A percentile compares a stretch with the other conserved stretches of the same genome.
phyloP scores from a whole-genome alignment of 53 echinoderm and acorn worm genomes.

The Arbacia lixula region DNA sequence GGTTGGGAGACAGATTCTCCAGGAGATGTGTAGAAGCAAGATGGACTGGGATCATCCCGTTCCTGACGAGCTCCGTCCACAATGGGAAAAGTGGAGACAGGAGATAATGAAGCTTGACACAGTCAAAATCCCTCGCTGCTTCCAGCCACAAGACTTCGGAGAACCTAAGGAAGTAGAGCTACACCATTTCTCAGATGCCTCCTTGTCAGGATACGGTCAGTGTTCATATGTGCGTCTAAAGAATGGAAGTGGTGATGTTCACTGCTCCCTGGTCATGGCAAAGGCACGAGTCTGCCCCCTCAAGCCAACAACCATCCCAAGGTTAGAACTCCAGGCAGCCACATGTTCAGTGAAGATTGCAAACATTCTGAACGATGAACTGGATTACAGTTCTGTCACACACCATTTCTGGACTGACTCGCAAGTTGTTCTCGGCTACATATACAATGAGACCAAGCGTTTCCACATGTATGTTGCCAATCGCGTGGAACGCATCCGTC shows the following conservation, averaged over 20 bases:
- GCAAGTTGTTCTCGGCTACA: conserved; percentile 68
- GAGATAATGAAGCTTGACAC: conserved; percentile 48
- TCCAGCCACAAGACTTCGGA: conserved; percentile 48
- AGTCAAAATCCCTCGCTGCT: conserved; percentile 51
- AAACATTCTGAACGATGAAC: conserved; percentile 55
- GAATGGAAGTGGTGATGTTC: conserved; percentile 15
- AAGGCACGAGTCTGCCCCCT: conserved; percentile 71
- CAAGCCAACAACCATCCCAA: conserved; percentile 65
- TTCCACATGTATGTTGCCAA: conserved; percentile 76
- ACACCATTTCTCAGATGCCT: conserved; percentile 71
- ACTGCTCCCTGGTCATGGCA: conserved; percentile 30
- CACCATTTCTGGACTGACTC: conserved; percentile 80
- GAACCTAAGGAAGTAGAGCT: conserved; percentile 17
- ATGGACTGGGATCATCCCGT: conserved; percentile 60
- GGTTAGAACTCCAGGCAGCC: conserved; percentile 72
- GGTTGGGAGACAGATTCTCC: conserved; percentile 45
- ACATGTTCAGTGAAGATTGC: conserved; percentile 60
- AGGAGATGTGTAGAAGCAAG: conserved; percentile 51
- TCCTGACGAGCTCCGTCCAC: conserved; percentile 12
- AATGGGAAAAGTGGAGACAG: conserved; percentile 64
- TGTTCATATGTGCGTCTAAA: conserved; percentile 62
- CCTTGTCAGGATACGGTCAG: conserved; percentile 65
- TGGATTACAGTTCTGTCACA: too few relatives aligned
- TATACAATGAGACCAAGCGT: conserved; percentile 59
- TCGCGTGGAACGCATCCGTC: conserved; percentile 67